Evolutionary conservation across 2,797 vertebrate genomes (phyloP), one percentile per base, ranked within the genome.

Genomic region (Halcyon leucocephala): DNA sequence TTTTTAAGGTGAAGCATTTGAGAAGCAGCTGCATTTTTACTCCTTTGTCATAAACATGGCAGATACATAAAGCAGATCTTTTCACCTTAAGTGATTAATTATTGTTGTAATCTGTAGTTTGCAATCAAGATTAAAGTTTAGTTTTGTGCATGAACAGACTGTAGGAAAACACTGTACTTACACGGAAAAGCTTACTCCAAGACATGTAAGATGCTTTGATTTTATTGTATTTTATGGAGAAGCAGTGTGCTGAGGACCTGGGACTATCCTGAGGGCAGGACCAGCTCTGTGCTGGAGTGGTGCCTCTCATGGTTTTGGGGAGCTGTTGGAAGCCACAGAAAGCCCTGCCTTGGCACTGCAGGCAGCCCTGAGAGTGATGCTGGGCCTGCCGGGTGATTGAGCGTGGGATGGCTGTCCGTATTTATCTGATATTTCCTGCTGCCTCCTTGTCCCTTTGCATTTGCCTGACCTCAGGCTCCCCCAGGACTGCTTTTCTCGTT

Each of bases 351-450:
- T 1, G 12, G 41, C 64, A 82, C 60, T 35, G 24, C 70, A 24
- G 42, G 54, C 46, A 4, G 72, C 42, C 5, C 1, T 0, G 0
- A 37, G 64, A 65, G 37, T 0, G 0, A 6, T 31, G 48, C 82
- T 33, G 57, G n/a, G 60, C 64, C 86, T 82, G 86, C 44, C 0
- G 24, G 28, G 13, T 11, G 4, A 14, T 52, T 0, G 3, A 77
- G 90, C 28, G 18, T 94, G 78, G 95, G 96, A 93, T 10, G 4
- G 19, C 61, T 93, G 57, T 74, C 71, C 2, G 0, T 78, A 78
- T 92, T 90, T 91, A 66, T 62, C 87, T 9, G 2, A 29, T 71
- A 57, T 77, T 97, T 96, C 91, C 89, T 95, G 85, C 82, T 85
- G 80, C 81, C 24, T 95, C 60, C 82, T 72, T 64, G n/a, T 70